Conservation (phyloP, 2,113 vertebrate genomes). For the Brachypodius melanocephalos region DNA sequence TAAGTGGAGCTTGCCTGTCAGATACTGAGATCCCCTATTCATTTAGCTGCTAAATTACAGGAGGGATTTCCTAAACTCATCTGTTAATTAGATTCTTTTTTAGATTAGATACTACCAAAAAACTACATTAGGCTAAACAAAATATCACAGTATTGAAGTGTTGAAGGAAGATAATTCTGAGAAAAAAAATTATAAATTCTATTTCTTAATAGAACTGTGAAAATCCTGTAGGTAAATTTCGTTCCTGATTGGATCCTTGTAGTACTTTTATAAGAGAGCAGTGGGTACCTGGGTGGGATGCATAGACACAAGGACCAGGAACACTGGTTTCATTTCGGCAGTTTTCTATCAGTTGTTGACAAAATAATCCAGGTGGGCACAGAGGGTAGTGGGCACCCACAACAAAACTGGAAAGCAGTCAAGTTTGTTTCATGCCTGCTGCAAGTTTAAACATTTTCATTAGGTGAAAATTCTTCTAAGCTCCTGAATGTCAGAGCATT, state of each 20-base stretch:
- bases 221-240: neutral
- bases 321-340: neutral
- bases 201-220: neutral
- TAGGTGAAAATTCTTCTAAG: conserved; percentile 45
- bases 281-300: neutral
- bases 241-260: neutral
- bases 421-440: conserved; percentile 45
- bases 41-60: conserved; percentile 69
- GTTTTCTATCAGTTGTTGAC: conserved; percentile 51
- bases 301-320: neutral
- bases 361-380: conserved; percentile 45
- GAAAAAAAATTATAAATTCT: neutral
- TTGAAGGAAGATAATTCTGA: conserved; percentile 30
- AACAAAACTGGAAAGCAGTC: conserved; percentile 50
- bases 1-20: conserved; percentile 67
- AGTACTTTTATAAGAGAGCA: neutral
- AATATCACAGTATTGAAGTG: conserved; percentile 42
- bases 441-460: conserved; percentile 59
- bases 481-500: conserved; percentile 30
- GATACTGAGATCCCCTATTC: conserved; percentile 44
- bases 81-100: conserved; percentile 75
- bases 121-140: conserved; percentile 73
- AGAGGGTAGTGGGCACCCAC: neutral
- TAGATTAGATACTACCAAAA: conserved; percentile 62
- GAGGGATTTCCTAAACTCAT: conserved; percentile 68